Conservation (phyloP, 2,113 vertebrate species). For the Nycticebus coucang region DNA sequence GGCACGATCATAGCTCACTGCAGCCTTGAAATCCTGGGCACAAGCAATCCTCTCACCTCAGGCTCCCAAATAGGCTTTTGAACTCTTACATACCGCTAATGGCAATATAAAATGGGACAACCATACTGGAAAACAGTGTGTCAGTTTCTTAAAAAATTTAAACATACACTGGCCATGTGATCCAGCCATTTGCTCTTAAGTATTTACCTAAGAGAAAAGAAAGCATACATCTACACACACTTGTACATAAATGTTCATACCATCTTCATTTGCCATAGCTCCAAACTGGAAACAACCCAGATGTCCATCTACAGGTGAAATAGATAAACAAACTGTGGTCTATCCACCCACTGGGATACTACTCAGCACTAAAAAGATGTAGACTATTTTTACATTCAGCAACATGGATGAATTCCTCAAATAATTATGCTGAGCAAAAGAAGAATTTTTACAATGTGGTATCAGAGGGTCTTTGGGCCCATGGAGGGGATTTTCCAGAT, state of each 20-base stretch:
- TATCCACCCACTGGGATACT: background rate
- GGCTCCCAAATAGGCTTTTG: background rate
- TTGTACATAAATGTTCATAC: background rate
- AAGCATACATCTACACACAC: background rate
- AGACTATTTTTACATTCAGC: background rate
- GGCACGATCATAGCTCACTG: too few species aligned
- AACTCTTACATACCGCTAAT: background rate
- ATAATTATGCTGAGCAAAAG: slow-evolving; percentile 21
- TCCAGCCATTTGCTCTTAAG: background rate
- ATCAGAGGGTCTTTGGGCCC: slow-evolving; percentile 1
- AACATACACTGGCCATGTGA: background rate
- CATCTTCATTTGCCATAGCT: background rate
- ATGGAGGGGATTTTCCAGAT: background rate
- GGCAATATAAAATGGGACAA: background rate
- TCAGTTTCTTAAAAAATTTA: background rate
- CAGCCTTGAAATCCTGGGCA: too few species aligned
- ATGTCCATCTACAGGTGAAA: background rate
- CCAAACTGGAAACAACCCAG: background rate
- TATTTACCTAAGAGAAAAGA: slow-evolving; percentile 28
- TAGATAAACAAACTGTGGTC: background rate
- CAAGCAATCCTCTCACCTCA: too few species aligned
- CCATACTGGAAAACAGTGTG: background rate
- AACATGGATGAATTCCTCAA: background rate
- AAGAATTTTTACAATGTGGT: slow-evolving; percentile 40
- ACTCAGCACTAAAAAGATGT: background rate